Base-by-base conservation (phyloP, 1,140 invertebrate species). In the Drosophila virilis region DNA sequence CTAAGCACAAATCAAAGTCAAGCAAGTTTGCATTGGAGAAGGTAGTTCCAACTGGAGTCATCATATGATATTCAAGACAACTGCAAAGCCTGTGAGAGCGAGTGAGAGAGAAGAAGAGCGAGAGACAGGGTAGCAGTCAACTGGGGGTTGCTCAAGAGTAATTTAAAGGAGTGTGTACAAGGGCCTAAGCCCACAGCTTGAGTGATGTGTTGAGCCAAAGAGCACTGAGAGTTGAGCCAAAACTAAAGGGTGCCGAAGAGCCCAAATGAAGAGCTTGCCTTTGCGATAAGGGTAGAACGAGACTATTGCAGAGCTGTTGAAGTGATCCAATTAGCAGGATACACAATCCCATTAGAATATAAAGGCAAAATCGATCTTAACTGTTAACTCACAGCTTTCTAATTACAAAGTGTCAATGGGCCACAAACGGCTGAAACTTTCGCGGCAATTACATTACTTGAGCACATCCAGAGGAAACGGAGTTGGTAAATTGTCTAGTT, bases 1-100 rank as follows among this genome's bases (percentile, higher is more conserved):
- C 62, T 51, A 75, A 72, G 71, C 70, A 86, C 75, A 77, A 79
- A 77, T 88, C 83, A 82, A 80, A 80, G 80, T 45, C 75, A 80
- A 81, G 82, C 77, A 64, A 50, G 62, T 83, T 79, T 73, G 60
- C 60, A 76, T 86, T 83, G 77, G 51, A 68, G 82, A 78, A 86
- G 75, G 82, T 38, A 59, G 8, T 37, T 15, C 33, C 15, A 48
- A 22, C 43, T 48, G 28, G 33, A 52, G 6, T 38, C 50, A 12
- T 12, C 10, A 57, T 43, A 50, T 61, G 57, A 69, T 35, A 74
- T 51, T 43, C 51, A 38, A 64, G 55, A 59, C 51, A 72, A 61
- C 61, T 75, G n/a, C 50, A 28, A 45, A 62, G 22, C 13, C 42
- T 28, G 60, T 37, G 37, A 57, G 22, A 70, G 33, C 38, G 64